These are phyloP conservation scores for Pogonomyrmex californicus DNA, from an alignment of 1,140 invertebrate genomes.

Conservation along the genomic window DNA sequence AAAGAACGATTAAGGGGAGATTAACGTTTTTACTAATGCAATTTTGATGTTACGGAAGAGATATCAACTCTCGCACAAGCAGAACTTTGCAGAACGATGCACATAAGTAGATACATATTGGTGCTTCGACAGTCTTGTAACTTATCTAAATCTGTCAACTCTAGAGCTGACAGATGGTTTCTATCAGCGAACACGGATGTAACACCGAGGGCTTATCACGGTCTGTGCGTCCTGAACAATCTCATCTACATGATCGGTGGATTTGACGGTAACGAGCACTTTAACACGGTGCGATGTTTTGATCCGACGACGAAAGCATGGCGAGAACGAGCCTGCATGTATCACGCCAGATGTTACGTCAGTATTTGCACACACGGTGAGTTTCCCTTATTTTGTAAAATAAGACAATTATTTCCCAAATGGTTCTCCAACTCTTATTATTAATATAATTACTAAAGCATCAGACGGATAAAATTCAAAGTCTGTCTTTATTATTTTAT, in stretches of 20 bases:
- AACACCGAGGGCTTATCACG: conserved; percentile 92
- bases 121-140: conserved; percentile 5
- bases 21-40: not conserved
- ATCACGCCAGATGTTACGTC: conserved; percentile 92
- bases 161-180: conserved; percentile 89
- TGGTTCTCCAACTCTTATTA: not conserved
- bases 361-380: conserved; percentile 91
- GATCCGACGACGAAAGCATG: conserved; percentile 89
- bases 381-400: conserved; percentile 2
- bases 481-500: no score
- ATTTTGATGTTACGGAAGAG: not conserved
- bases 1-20: not conserved
- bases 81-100: not conserved
- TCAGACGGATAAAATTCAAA: no score
- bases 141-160: conserved; percentile 61
- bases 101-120: not conserved
- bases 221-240: conserved; percentile 90
- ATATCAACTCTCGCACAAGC: not conserved
- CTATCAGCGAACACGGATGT: conserved; percentile 89
- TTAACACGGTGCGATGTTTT: conserved; percentile 90
- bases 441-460: not conserved
- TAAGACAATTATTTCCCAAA: not conserved
- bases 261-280: conserved; percentile 91
- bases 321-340: conserved; percentile 92
- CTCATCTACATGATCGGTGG: conserved; percentile 93